Conservation (phyloP, 2,888 invertebrate species). For the Micropterix aruncella region DNA sequence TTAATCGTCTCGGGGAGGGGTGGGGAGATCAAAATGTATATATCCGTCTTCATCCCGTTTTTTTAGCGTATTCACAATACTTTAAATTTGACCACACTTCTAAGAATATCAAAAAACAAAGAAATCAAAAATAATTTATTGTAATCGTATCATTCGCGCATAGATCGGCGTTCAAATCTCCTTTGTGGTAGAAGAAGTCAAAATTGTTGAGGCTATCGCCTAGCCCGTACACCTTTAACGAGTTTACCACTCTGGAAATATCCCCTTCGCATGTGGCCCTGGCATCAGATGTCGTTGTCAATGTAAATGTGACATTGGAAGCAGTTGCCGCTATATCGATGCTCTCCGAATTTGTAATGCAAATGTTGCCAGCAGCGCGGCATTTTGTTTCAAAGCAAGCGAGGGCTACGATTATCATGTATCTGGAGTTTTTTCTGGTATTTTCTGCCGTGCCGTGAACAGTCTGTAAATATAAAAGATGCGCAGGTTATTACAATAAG, state of each 20-base stretch:
- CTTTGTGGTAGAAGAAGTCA: slow-evolving; percentile 2
- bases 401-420: slow-evolving; percentile 23
- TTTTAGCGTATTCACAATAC: too few species aligned
- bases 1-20: too few species aligned
- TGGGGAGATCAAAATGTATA: too few species aligned
- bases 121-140: too few species aligned
- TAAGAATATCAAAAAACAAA: too few species aligned
- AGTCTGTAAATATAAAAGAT: too few species aligned
- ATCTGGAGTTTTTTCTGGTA: slow-evolving; percentile 21
- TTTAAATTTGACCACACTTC: too few species aligned
- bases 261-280: slow-evolving; percentile 13
- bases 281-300: too few species aligned
- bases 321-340: slow-evolving; percentile 2
- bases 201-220: slow-evolving; percentile 22
- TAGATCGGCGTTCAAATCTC: not conserved
- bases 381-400: slow-evolving; percentile 23
- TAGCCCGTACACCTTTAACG: slow-evolving; percentile 26
- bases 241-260: slow-evolving; percentile 17
- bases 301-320: not conserved
- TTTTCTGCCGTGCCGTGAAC: slow-evolving; percentile 19
- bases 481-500: too few species aligned
- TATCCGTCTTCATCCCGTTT: too few species aligned
- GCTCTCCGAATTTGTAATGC: slow-evolving; percentile 15
- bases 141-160: not conserved
- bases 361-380: slow-evolving; percentile 18